These are phyloP conservation scores for Eulemur macaco DNA, from an alignment of 2,113 vertebrate genomes.

Conservation along the genomic window DNA sequence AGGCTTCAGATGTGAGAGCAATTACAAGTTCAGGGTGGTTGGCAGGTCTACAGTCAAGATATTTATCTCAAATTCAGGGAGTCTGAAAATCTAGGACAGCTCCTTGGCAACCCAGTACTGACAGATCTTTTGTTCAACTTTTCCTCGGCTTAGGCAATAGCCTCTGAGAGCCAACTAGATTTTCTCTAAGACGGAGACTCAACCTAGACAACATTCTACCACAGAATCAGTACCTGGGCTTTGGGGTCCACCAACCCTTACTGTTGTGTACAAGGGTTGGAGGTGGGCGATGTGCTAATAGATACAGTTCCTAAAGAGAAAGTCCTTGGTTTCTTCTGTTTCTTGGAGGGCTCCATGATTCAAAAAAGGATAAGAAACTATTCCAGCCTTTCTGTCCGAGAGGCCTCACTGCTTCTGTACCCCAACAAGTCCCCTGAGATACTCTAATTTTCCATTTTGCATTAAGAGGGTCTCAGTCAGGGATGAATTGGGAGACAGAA, in stretches of 20 bases:
- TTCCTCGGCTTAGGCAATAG: neutral
- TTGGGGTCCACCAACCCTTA: neutral
- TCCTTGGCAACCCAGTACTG: conserved; percentile 9
- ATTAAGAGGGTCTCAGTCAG: neutral
- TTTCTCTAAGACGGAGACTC: neutral
- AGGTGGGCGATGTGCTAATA: neutral
- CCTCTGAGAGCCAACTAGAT: neutral
- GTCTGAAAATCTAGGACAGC: conserved; percentile 58
- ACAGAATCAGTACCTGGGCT: neutral
- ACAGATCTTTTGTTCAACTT: conserved; percentile 11
- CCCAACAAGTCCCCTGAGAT: neutral
- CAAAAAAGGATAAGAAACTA: neutral
- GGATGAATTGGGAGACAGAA: neutral
- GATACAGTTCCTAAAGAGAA: neutral
- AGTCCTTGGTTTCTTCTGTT: neutral
- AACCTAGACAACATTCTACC: neutral
- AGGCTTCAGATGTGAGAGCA: conserved; percentile 40
- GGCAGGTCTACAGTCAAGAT: conserved; percentile 47
- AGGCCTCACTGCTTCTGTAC: neutral
- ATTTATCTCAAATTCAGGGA: conserved; percentile 41
- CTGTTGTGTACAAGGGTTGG: neutral
- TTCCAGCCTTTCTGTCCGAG: neutral
- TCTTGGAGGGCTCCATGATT: neutral
- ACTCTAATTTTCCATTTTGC: conserved; percentile 19
- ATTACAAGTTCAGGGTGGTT: neutral